Evolutionary conservation across 2,888 invertebrate species (phyloP).

Genomic region (Mimachlamys varia): DNA sequence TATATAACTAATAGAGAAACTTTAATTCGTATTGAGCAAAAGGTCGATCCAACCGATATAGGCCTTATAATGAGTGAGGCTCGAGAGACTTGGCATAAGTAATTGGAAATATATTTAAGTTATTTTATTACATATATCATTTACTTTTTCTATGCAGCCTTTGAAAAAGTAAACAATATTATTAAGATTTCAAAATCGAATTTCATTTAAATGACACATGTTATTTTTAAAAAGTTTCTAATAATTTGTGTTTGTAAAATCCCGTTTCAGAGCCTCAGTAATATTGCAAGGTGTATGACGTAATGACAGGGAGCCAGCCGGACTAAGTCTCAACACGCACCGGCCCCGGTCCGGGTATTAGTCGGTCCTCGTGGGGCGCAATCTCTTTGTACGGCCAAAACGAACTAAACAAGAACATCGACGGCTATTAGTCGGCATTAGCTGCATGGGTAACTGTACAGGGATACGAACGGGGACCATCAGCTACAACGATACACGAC

Average conservation of each 20-base stretch:
- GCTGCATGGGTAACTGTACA: conserved; percentile 26
- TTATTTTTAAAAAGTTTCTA: not conserved
- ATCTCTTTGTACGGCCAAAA: conserved; percentile 2
- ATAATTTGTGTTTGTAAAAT: not conserved
- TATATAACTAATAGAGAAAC: not conserved
- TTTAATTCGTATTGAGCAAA: not conserved
- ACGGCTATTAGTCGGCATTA: conserved; percentile 44
- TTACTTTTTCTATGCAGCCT: too few species aligned
- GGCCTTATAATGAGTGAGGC: not conserved
- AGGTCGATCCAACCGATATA: not conserved
- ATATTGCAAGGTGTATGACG: not conserved
- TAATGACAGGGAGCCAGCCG: not conserved
- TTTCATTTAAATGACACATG: too few species aligned
- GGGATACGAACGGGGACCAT: not conserved
- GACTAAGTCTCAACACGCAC: conserved; percentile 39
- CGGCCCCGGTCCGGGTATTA: conserved; percentile 1
- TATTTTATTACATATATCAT: not conserved
- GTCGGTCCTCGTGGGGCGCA: not conserved
- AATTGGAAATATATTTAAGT: not conserved
- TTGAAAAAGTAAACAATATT: too few species aligned
- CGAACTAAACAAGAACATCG: conserved; percentile 45
- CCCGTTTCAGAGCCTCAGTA: conserved; percentile 1
- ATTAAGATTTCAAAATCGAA: too few species aligned
- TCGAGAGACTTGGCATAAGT: not conserved
- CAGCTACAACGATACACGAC: not conserved